Percentiles rank a stretch among this genome's conserved stretches.
phyloP scores from a whole-genome alignment of 2,797 vertebrate genomes.

The Lepus townsendii region DNA sequence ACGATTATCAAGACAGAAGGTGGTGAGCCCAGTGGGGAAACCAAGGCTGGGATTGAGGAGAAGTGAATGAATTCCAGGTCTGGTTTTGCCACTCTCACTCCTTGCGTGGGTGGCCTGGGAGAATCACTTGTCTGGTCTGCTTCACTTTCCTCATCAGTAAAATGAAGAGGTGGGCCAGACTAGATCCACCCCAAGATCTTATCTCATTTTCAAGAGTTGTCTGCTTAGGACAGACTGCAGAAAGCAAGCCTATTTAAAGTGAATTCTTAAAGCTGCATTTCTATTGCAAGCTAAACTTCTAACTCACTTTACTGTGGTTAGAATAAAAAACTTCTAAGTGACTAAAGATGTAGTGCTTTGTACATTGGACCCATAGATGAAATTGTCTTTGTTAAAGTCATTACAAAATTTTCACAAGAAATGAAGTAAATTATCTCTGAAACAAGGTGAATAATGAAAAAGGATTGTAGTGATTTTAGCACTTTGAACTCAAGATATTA shows the following conservation, averaged over 20 bases:
- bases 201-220: background rate
- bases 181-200: slow-evolving; percentile 4
- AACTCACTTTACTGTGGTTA: background rate
- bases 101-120: slow-evolving; percentile 64
- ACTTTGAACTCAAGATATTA: background rate
- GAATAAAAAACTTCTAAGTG: slow-evolving; percentile 6
- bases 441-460: background rate
- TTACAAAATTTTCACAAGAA: background rate
- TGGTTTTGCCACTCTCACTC: slow-evolving; percentile 57
- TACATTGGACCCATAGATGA: background rate
- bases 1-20: background rate
- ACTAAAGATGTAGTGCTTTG: background rate
- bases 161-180: background rate
- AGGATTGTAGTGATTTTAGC: background rate
- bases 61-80: background rate
- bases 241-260: background rate
- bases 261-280: background rate
- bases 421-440: background rate
- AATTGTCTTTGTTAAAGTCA: background rate
- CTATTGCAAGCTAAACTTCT: background rate
- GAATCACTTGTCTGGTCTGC: background rate
- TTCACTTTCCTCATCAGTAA: slow-evolving; percentile 28
- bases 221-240: background rate
- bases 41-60: background rate
- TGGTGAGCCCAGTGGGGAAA: background rate